phyloP scores from a whole-genome alignment of 2,113 vertebrate genomes.

The Ophiodon elongatus region DNA sequence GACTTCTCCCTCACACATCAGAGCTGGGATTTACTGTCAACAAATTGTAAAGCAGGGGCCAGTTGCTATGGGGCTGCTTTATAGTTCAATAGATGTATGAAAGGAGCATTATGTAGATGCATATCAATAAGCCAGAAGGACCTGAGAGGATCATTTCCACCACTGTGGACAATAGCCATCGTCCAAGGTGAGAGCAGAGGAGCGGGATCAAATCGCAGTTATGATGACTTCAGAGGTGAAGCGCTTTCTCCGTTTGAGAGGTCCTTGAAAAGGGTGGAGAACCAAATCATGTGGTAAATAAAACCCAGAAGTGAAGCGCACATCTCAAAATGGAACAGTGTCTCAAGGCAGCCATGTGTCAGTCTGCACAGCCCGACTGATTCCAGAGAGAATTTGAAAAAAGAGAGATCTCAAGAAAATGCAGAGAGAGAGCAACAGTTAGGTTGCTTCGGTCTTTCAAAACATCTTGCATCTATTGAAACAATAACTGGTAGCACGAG shows the following conservation, averaged over 20 bases:
- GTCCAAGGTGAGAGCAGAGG: conserved; percentile 38
- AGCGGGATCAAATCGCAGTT: conserved; percentile 38
- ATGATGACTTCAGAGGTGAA: conserved; percentile 38
- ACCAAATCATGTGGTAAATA: conserved; percentile 48
- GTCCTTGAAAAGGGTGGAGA: conserved; percentile 37
- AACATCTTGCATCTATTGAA: conserved; percentile 40
- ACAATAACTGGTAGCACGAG: conserved; percentile 53
- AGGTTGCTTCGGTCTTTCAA: conserved; percentile 34
- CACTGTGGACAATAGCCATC: conserved; percentile 29
- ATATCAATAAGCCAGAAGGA: conserved; percentile 39
- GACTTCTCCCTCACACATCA: conserved; percentile 27
- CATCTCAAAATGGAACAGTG: conserved; percentile 32
- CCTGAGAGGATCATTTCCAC: conserved; percentile 32
- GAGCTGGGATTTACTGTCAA: conserved; percentile 24
- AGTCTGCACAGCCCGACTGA: neutral
- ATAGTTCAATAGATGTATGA: conserved; percentile 28
- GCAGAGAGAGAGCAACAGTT: conserved; percentile 23
- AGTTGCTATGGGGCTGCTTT: conserved; percentile 3
- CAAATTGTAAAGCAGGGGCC: conserved; percentile 19
- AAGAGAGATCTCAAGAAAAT: conserved; percentile 39
- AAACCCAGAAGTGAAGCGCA: conserved; percentile 35
- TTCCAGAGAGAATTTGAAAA: conserved; percentile 30
- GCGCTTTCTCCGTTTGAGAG: conserved; percentile 19
- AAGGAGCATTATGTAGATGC: conserved; percentile 10
- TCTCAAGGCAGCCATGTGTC: conserved; percentile 28